Evolutionary conservation across 2,888 invertebrate species (phyloP).

Genomic region (Acleris literana): DNA sequence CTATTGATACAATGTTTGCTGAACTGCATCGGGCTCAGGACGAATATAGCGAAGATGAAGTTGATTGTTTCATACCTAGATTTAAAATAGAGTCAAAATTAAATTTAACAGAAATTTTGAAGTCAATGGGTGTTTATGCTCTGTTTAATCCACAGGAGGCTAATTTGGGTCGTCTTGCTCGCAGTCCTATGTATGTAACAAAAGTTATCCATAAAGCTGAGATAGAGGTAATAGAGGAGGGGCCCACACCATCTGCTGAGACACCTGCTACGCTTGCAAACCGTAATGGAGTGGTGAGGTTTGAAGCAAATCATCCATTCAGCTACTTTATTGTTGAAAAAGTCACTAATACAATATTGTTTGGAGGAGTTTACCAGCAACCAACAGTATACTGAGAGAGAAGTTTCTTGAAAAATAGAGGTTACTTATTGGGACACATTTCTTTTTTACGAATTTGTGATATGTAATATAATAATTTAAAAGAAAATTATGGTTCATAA

Average conservation of each 20-base stretch:
- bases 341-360: constrained; percentile 72
- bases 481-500: no score
- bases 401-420: not conserved
- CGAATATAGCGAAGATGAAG: constrained; percentile 84
- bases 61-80: constrained; percentile 86
- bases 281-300: constrained; percentile 81
- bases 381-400: constrained; percentile 63
- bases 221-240: constrained; percentile 89
- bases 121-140: constrained; percentile 74
- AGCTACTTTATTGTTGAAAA: constrained; percentile 87
- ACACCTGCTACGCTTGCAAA: constrained; percentile 78
- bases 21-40: constrained; percentile 74
- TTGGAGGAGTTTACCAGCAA: constrained; percentile 69
- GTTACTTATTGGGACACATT: not conserved
- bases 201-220: constrained; percentile 87
- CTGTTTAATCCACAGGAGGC: constrained; percentile 79
- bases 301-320: constrained; percentile 86
- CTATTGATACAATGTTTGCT: constrained; percentile 77
- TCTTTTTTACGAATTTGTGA: not conserved
- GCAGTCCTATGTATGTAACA: constrained; percentile 80
- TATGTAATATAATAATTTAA: no score
- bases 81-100: constrained; percentile 85
- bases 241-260: constrained; percentile 87
- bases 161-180: constrained; percentile 72
- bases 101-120: constrained; percentile 78